Base-by-base conservation (phyloP, 2,888 invertebrate genomes). In the Cataglyphis altisquamis region DNA sequence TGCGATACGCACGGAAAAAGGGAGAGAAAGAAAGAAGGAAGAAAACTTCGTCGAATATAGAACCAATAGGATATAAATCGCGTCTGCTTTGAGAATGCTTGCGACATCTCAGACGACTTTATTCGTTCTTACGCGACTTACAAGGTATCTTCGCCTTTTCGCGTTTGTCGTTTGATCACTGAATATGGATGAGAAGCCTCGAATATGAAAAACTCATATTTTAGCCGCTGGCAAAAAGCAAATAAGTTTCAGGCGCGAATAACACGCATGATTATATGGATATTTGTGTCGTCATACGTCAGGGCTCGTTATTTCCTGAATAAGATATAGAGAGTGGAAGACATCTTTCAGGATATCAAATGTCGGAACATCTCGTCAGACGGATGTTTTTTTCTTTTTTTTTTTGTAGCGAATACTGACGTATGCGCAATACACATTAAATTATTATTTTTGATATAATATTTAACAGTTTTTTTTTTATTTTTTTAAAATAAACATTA, bases 101-200 rank as follows among this genome's bases (percentile, higher is more conserved):
- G 57, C 73, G 60, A 80, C 45, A 45, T 80, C 73, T 80, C 60
- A 36, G 73, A 36, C 73, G 45, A 68, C 12, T 67, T 77, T 80
- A 48, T 80, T 80, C 60, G 25, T 60, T 36, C 32, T 80, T 45
- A 25, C 32, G 45, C 72, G 45, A 72, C 57, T 78, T 78, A 60
- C 32, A 25, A 80, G 60, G 12, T 75, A 64, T 64, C 55, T 63
- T 75, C 75, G 52, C 32, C 41, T 82, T 74, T 82, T 75, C 77
- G 52, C 77, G 41, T 82, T 82, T 64, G 63, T 57, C 81, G 63
- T 82, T 74, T 45, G 55, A 81, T 81, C 81, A 39, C 52, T 82
- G 39, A 82, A 82, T 82, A 75, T 82, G 39, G 63, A 82, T 81
- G 75, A 66, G 48, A 18, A 81, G 52, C 4, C 18, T 60, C 57